These are phyloP conservation scores for Acromyrmex charruanus DNA, from an alignment of 1,140 invertebrate genomes.

Conservation along the genomic window DNA sequence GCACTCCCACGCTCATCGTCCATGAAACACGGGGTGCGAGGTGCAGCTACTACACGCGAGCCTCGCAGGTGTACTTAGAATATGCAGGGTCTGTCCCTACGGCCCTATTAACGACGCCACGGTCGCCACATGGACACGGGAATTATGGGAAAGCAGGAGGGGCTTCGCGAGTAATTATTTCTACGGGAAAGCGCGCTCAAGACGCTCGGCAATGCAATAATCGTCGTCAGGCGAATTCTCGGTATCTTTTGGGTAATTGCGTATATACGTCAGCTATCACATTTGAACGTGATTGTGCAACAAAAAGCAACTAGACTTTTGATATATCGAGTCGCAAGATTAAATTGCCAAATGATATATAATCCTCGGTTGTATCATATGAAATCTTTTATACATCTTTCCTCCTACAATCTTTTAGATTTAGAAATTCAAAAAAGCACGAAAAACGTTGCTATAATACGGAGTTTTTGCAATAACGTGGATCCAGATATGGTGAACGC, in stretches of 20 bases:
- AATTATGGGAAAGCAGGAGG: constrained; percentile 66
- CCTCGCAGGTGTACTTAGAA: constrained; percentile 74
- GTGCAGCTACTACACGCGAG: constrained; percentile 75
- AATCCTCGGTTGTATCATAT: neutral
- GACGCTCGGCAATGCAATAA: constrained; percentile 24
- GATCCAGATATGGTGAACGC: no score
- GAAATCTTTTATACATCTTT: neutral
- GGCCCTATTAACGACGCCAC: constrained; percentile 70
- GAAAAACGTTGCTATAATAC: neutral
- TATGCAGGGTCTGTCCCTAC: constrained; percentile 70
- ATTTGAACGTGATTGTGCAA: neutral
- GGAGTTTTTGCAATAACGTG: no score
- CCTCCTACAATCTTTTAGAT: neutral
- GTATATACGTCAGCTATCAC: neutral
- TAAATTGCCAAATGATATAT: neutral
- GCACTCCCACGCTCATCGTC: constrained; percentile 84
- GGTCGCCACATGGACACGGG: constrained; percentile 58
- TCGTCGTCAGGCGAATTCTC: neutral
- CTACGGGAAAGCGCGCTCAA: constrained; percentile 17
- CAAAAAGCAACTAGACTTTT: neutral
- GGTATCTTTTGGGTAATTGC: neutral
- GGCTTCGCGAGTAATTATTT: constrained; percentile 54
- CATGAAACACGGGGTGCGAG: constrained; percentile 82
- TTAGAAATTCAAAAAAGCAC: neutral
- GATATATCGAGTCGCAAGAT: neutral